Evolutionary conservation across 53 echinoderm and acorn worm genomes (phyloP).

Genomic region (Glandiceps talaboti): DNA sequence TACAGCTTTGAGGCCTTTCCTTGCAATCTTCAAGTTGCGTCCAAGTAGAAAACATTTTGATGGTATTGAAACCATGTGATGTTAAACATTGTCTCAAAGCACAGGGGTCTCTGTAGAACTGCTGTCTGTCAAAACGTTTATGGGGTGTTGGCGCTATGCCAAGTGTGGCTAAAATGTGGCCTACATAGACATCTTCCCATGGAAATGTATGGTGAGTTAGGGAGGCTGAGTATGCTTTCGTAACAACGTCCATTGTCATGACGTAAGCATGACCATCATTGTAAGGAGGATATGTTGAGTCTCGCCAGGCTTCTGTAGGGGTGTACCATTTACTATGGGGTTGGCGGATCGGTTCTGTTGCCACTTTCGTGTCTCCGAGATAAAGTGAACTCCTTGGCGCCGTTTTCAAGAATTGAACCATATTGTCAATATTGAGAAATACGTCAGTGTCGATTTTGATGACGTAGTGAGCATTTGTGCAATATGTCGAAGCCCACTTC

Average conservation of each 20-base stretch:
- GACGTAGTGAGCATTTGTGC: constrained; percentile 51
- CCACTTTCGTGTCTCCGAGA: constrained; percentile 7
- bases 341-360: background rate
- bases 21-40: background rate
- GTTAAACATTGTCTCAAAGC: background rate
- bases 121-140: background rate
- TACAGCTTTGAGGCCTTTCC: background rate
- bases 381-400: background rate
- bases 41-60: background rate
- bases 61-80: background rate
- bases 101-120: background rate
- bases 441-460: constrained; percentile 78
- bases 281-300: constrained; percentile 44
- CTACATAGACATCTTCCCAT: constrained; percentile 72
- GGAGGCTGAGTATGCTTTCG: constrained; percentile 37
- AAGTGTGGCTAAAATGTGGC: constrained; percentile 28
- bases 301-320: constrained; percentile 22
- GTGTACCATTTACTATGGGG: constrained; percentile 45
- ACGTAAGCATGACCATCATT: constrained; percentile 58
- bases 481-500: constrained; percentile 60
- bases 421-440: constrained; percentile 28
- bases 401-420: background rate
- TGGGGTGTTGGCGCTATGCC: constrained; percentile 12
- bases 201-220: constrained; percentile 51
- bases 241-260: constrained; percentile 55